Evolutionary conservation across 2,888 invertebrate genomes (phyloP), one percentile per base, ranked within the genome.

Genomic region (Polia nebulosa): DNA sequence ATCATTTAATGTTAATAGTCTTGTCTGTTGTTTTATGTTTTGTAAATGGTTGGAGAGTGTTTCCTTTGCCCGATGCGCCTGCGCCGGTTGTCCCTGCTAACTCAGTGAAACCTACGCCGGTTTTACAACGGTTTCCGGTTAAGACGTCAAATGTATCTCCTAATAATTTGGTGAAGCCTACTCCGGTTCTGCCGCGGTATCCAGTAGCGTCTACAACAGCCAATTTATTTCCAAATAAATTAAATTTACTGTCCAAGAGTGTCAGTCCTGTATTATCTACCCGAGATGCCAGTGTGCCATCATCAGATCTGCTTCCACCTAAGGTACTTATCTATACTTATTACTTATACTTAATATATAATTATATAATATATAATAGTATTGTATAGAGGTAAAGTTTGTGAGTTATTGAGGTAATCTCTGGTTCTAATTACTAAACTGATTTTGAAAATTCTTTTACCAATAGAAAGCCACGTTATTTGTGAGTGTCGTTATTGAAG

Each of bases 251-350:
- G 1, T 44, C 80, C 7, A 32, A 52, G 15, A 58, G n/a, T 32
- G 56, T 57, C 9, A 29, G 8, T 0, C 67, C 69, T 7, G 27
- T 55, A 9, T 29, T 49, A 5, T 72, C 63, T 27, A 74, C 72
- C 1, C 56, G 63, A 55, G 53, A 72, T 29, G 56, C 78, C 27
- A 25, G 36, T 29, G 64, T 65, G 51, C 87, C 85, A 7, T 67
- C 87, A 3, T 75, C 59, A 60, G 88, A 90, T 63, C 78, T 91
- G 51, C 78, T 89, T n/a, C 91, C 89, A 36, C 90, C 88, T 27
- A 88, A 90, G 87, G 88, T 91, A 85, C 63, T 47, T 9, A 25
- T 6, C 17, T 29, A 20, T 7, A 13, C 22, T n/a, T 27, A 15
- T 0, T 49, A 8, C 3, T 5, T 61, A 45, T n/a, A n/a, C n/a